These are phyloP conservation scores for Tichodroma muraria DNA, from an alignment of 2,113 vertebrate species.

Conservation along the genomic window DNA sequence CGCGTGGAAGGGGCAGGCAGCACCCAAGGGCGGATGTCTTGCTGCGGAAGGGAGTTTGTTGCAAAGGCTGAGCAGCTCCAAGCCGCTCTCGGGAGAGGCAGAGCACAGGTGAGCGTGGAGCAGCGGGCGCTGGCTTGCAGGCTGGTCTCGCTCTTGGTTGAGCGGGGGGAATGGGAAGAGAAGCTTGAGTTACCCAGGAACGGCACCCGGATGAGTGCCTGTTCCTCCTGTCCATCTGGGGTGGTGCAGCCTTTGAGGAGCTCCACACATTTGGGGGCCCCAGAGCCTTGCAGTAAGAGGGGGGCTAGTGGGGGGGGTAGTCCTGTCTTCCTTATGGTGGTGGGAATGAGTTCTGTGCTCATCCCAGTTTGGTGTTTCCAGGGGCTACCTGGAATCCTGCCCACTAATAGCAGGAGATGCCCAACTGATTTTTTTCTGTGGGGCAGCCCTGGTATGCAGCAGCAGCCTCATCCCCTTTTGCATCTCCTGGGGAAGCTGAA, in stretches of 20 bases:
- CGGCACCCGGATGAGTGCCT: background rate
- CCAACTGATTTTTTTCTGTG: background rate
- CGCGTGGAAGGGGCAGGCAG: slow-evolving; percentile 18
- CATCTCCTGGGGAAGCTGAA: background rate
- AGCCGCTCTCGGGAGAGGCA: slow-evolving; percentile 14
- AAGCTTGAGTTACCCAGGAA: background rate
- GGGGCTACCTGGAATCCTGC: background rate
- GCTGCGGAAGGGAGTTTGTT: slow-evolving; percentile 8
- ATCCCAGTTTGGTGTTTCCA: background rate
- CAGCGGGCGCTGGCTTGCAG: background rate
- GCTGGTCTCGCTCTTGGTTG: background rate
- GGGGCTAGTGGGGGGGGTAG: background rate
- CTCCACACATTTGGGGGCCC: background rate
- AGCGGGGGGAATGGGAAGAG: slow-evolving; percentile 4
- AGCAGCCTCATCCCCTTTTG: background rate
- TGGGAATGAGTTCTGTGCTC: background rate
- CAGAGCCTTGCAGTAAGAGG: background rate
- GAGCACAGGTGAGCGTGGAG: slow-evolving; percentile 48
- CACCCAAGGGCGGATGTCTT: slow-evolving; percentile 16
- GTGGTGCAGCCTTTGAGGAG: background rate
- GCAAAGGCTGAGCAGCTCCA: background rate
- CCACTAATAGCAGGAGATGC: background rate
- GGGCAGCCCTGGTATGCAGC: background rate
- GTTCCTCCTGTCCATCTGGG: background rate
- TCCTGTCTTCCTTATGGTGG: background rate